Conservation (phyloP, 2,888 invertebrate species). For the Phytoseiulus persimilis region DNA sequence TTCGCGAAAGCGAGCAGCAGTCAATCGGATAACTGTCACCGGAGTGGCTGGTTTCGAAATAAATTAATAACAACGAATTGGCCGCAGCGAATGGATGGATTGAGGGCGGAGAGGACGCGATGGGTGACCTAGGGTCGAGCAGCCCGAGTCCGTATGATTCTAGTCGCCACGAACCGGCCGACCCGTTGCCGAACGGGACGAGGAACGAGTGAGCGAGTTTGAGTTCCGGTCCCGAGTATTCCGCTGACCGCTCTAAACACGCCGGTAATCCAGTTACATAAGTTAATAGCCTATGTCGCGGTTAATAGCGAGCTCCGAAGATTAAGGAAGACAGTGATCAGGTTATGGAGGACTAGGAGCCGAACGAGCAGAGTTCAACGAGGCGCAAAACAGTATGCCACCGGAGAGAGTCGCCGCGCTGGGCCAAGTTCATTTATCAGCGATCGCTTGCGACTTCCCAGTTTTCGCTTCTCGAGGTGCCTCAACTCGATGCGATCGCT, state of each 20-base stretch:
- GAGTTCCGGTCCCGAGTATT: neutral
- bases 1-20: too few relatives aligned
- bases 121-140: too few relatives aligned
- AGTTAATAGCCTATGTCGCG: slow-evolving; percentile 24
- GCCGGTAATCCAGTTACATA: slow-evolving; percentile 22
- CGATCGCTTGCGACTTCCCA: neutral
- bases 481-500: neutral
- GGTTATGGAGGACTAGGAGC: neutral
- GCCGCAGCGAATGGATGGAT: neutral
- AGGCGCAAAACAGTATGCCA: neutral
- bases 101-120: neutral
- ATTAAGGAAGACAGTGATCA: slow-evolving; percentile 7
- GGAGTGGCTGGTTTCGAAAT: too few relatives aligned
- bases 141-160: too few relatives aligned
- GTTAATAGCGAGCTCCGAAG: neutral
- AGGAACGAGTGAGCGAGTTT: neutral
- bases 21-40: too few relatives aligned
- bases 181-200: too few relatives aligned
- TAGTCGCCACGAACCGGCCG: too few relatives aligned
- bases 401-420: neutral
- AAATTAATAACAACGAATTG: neutral
- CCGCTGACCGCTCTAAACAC: neutral
- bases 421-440: neutral
- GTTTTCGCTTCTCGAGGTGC: neutral
- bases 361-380: neutral